Evolutionary conservation across 2,797 vertebrate genomes (phyloP), one percentile per base, ranked within the genome.

Genomic region (Enteromius paludinosus): DNA sequence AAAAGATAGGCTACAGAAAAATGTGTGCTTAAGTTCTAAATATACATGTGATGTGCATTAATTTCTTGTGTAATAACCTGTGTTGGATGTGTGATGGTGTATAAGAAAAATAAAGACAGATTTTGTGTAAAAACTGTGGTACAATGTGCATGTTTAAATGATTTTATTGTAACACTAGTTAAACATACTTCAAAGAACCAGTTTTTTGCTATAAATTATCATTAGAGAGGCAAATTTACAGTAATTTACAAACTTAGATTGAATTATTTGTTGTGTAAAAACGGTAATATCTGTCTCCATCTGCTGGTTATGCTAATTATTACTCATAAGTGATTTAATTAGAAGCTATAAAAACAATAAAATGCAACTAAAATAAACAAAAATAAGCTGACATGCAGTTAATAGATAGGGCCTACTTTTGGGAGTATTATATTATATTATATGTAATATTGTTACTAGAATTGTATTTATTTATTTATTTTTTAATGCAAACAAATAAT

Each of bases 261-360:
- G 15, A 25, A 20, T 71, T n/a, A n/a, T 15, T 20, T 62, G 61
- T 43, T 79, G 33, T 43, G 33, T 23, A 47, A 33, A 41, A 52
- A 35, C 3, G 2, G 6, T 18, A 70, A 49, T 54, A 0, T 23
- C 17, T 74, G 64, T 59, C 62, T 83, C 43, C 64, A 54, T 79
- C 77, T 83, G 38, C 47, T 77, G 65, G 69, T 47, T 20, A 18
- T 0, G 6, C 68, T 33, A 14, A 28, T 61, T 49, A 49, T 66
- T 25, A 1, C 33, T 20, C 0, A 0, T 17, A 14, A 70, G 8
- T 62, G 8, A 6, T 47, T 20, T 64, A 45, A 41, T n/a, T 47
- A 76, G 23, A 56, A 23, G n/a, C 23, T 56, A 45, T 15, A 14
- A 14, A 45, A 45, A 4, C 43, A 45, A 45, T 45, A 45, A 15